Percentiles rank a stretch among this genome's conserved stretches.
phyloP scores from a whole-genome alignment of 2,888 invertebrate species.

The Rhodophaea formosa region DNA sequence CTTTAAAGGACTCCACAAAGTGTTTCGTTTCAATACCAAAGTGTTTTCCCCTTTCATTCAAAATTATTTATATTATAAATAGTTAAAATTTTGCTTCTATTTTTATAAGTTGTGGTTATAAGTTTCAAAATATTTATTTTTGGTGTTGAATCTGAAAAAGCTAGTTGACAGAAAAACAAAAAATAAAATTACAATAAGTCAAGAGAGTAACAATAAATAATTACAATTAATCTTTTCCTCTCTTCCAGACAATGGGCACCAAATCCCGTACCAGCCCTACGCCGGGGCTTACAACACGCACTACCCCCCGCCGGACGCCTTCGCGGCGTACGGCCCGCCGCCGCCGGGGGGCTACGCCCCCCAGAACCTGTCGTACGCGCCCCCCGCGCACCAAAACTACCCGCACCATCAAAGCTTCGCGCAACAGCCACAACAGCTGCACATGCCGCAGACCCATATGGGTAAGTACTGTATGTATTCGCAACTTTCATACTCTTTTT shows the following conservation, averaged over 20 bases:
- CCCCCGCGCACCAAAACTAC: slow-evolving; percentile 77
- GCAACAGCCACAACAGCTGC: slow-evolving; percentile 68
- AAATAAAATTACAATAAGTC: too few relatives aligned
- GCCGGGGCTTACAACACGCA: slow-evolving; percentile 77
- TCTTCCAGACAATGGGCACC: slow-evolving; percentile 77
- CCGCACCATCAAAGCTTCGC: slow-evolving; percentile 76
- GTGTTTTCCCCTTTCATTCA: too few relatives aligned
- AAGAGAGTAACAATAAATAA: too few relatives aligned
- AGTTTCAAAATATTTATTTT: too few relatives aligned
- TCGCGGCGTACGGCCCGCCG: slow-evolving; percentile 73
- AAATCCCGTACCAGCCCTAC: slow-evolving; percentile 77
- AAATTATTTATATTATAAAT: too few relatives aligned
- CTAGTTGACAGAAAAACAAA: too few relatives aligned
- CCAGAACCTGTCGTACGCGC: slow-evolving; percentile 74
- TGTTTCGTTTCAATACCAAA: too few relatives aligned
- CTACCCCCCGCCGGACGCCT: slow-evolving; percentile 75
- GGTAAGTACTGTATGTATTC: slow-evolving; percentile 46
- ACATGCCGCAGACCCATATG: slow-evolving; percentile 76
- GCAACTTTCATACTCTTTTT: slow-evolving; percentile 23
- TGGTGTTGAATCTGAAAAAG: too few relatives aligned
- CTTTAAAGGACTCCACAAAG: too few relatives aligned
- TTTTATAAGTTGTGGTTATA: too few relatives aligned
- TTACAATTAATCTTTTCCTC: slow-evolving; percentile 20
- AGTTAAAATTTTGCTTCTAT: too few relatives aligned
- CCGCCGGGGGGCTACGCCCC: slow-evolving; percentile 75